Evolutionary conservation across 2,113 vertebrate genomes (phyloP).

Genomic region (Ceyx melanurus): DNA sequence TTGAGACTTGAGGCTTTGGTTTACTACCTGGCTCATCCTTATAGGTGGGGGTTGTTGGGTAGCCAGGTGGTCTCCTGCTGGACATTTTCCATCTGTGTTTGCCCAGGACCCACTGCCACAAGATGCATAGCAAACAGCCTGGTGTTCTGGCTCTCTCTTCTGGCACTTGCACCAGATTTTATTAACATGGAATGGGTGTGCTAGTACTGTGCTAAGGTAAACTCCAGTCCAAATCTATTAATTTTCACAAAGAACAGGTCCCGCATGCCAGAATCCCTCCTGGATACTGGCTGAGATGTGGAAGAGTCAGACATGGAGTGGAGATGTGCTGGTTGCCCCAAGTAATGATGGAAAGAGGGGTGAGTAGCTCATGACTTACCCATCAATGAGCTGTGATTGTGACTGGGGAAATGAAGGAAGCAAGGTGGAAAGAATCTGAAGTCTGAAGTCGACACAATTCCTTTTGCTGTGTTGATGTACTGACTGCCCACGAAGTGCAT

Average conservation of each 20-base stretch:
- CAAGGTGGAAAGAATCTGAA: background rate
- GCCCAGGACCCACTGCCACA: background rate
- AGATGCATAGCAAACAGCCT: background rate
- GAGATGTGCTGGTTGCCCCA: background rate
- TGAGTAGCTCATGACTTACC: background rate
- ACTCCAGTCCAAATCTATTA: background rate
- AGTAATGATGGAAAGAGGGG: rapidly evolving
- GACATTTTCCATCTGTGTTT: rapidly evolving
- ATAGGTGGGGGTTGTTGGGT: background rate
- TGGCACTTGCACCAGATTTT: background rate
- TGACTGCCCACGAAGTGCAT: background rate
- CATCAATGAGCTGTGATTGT: background rate
- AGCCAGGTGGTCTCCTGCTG: background rate
- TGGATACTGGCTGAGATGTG: background rate
- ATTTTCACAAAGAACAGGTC: background rate
- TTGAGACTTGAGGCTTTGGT: background rate
- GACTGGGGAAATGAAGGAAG: no score
- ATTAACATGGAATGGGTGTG: rapidly evolving
- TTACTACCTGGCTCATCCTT: background rate
- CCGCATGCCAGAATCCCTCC: background rate
- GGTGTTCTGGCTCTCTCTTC: background rate
- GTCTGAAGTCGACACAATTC: background rate
- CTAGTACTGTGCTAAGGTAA: background rate
- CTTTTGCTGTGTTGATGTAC: background rate
- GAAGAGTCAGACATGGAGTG: no score